These are phyloP conservation scores for Agrotis ipsilon DNA, from an alignment of 2,888 invertebrate species.

Conservation along the genomic window DNA sequence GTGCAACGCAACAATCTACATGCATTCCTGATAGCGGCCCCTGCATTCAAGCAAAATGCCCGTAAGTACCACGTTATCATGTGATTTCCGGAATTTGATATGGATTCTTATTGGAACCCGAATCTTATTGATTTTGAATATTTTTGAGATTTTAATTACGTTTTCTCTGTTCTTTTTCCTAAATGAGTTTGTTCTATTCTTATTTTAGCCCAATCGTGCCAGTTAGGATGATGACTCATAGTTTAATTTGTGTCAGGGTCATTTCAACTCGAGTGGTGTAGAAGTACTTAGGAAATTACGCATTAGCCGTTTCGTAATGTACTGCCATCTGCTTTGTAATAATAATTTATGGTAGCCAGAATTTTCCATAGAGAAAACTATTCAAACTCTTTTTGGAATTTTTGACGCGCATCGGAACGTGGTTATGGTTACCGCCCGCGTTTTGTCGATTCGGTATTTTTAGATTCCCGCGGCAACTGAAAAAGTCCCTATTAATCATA, in stretches of 20 bases:
- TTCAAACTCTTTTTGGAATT: background rate
- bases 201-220: slow-evolving; percentile 34
- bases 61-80: slow-evolving; percentile 82
- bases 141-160: slow-evolving; percentile 7
- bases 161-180: slow-evolving; percentile 35
- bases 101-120: slow-evolving; percentile 53
- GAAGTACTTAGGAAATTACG: slow-evolving; percentile 65
- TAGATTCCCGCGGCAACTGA: slow-evolving; percentile 34
- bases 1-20: slow-evolving; percentile 68
- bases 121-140: slow-evolving; percentile 31
- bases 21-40: slow-evolving; percentile 72
- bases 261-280: slow-evolving; percentile 58
- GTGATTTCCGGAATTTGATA: slow-evolving; percentile 77
- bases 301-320: slow-evolving; percentile 60
- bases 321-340: slow-evolving; percentile 63
- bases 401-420: slow-evolving; percentile 32
- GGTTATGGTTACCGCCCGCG: slow-evolving; percentile 31
- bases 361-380: slow-evolving; percentile 24
- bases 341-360: background rate
- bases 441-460: slow-evolving; percentile 58
- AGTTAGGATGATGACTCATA: slow-evolving; percentile 64
- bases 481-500: background rate
- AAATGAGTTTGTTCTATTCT: slow-evolving; percentile 16
- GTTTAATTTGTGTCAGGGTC: slow-evolving; percentile 78
- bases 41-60: slow-evolving; percentile 81